Evolutionary conservation across 2,113 vertebrate genomes (phyloP), one percentile per base, ranked within the genome.

Genomic region (Myotis davidii): DNA sequence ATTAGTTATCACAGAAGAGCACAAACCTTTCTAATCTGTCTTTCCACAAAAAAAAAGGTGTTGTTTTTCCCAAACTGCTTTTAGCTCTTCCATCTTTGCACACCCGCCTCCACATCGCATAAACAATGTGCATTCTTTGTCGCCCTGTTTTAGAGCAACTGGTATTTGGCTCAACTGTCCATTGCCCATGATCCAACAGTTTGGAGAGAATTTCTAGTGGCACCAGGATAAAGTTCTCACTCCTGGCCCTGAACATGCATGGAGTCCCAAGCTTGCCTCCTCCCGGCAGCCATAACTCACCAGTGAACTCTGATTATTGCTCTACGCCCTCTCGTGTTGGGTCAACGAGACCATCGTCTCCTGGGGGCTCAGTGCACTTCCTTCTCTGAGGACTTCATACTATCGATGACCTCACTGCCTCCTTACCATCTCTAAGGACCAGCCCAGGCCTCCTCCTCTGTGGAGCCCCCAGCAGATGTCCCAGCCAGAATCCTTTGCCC

Each of bases 21-120:
- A 92, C 97, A 96, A 91, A 67, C 94, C 96, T 95, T 95, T 87
- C 92, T 97, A 94, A 93, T 91, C 95, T 96, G 91, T 88, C 96
- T 96, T 97, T 73, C 83, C 27, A 91, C 85, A 42, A 23, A 67
- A 85, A 94, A 96, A 94, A 97, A 88, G 61, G 95, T 91, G 96
- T 89, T 96, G 73, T 95, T 97, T 97, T 96, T 74, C 91, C 85
- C 83, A 86, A 87, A 97, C 97, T 85, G 74, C 93, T 97, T 96
- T 96, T 95, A 96, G 94, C 95, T 96, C 84, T 95, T 90, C 83
- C 91, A n/a, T 96, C 94, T 96, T 84, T 65, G 61, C 79, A 74
- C 5, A 37, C 39, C 95, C 52, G 20, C 96, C 95, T 89, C 92
- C 91, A 76, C 65, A 92, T 45, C 6, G 0, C 93, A 88, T 56